Conservation (phyloP, 2,113 vertebrate genomes). For the Lates calcarifer region DNA sequence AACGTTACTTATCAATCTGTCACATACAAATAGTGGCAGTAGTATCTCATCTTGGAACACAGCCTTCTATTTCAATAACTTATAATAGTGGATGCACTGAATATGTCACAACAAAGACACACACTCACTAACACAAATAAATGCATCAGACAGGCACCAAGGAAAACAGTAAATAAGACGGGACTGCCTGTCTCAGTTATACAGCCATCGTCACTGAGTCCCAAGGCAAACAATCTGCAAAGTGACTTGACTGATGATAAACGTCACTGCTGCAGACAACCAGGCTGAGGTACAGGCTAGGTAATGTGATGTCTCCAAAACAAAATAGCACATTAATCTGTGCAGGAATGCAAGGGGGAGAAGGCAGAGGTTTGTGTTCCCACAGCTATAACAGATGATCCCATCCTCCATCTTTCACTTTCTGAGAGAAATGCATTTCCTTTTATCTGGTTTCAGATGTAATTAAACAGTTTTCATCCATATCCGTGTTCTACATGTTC, state of each 20-base stretch:
- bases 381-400: background rate
- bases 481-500: background rate
- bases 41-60: background rate
- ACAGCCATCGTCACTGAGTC: background rate
- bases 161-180: slow-evolving; percentile 33
- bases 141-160: slow-evolving; percentile 23
- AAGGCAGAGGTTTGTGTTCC: slow-evolving; percentile 2
- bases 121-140: slow-evolving; percentile 16
- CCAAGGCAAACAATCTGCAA: slow-evolving; percentile 17
- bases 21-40: background rate
- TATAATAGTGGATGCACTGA: background rate
- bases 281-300: background rate
- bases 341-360: slow-evolving; percentile 2
- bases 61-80: background rate
- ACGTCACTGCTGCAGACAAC: slow-evolving; percentile 36
- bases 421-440: background rate
- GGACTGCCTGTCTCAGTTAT: slow-evolving; percentile 10
- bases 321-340: slow-evolving; percentile 16
- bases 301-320: slow-evolving; percentile 38
- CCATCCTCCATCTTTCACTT: background rate
- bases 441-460: background rate
- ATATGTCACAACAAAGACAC: background rate
- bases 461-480: background rate
- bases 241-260: slow-evolving; percentile 47
- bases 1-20: background rate